Conservation (phyloP, 1,140 invertebrate genomes). For the Rhopalosiphum padi region DNA sequence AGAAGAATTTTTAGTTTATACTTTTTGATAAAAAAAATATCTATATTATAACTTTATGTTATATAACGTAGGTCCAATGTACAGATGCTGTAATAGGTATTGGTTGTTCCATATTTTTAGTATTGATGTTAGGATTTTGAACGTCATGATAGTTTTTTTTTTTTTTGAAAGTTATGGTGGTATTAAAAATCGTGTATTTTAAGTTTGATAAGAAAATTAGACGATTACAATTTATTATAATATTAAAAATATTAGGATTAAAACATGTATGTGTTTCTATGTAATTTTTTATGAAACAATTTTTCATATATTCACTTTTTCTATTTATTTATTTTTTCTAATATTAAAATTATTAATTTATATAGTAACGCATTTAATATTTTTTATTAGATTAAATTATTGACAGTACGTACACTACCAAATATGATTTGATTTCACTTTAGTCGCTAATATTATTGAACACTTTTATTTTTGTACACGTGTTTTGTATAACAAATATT, state of each 20-base stretch:
- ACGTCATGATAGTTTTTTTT: background rate
- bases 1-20: too few species aligned
- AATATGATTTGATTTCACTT: background rate
- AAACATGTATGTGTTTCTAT: background rate
- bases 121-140: background rate
- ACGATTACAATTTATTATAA: background rate
- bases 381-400: conserved; percentile 10
- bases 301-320: background rate
- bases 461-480: background rate
- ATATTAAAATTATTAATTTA: background rate
- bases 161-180: background rate
- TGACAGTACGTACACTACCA: background rate
- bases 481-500: background rate
- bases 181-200: background rate
- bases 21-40: too few species aligned
- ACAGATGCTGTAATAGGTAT: background rate
- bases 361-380: background rate
- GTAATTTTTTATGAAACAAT: background rate
- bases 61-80: background rate
- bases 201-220: background rate
- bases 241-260: background rate
- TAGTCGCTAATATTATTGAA: background rate
- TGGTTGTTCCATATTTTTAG: background rate
- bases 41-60: too few species aligned
- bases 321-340: background rate